phyloP scores from a whole-genome alignment of 2,797 vertebrate species.

The Silurus aristotelis region DNA sequence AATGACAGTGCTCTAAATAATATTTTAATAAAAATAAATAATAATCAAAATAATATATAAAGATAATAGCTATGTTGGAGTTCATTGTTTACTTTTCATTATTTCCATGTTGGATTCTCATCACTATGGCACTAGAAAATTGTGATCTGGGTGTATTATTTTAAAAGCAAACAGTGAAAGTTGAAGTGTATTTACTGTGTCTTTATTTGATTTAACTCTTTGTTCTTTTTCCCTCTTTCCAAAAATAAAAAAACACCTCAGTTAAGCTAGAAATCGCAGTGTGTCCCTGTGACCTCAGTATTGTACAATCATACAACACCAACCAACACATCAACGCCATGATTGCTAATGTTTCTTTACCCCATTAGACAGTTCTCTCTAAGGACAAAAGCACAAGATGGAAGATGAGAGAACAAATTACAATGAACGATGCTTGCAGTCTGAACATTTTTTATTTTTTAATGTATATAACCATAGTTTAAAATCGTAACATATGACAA shows the following conservation, averaged over 20 bases:
- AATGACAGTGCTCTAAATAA: neutral
- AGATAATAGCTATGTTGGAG: neutral
- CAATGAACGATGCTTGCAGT: neutral
- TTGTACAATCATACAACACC: neutral
- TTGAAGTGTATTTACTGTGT: neutral
- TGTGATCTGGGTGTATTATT: neutral
- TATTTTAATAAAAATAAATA: too few species aligned
- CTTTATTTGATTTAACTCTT: too few species aligned
- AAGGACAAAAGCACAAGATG: conserved; percentile 12
- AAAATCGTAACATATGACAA: neutral
- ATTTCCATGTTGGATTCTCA: neutral
- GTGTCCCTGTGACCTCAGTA: neutral
- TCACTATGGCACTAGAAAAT: neutral
- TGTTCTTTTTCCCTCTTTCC: neutral
- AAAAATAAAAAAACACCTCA: too few species aligned
- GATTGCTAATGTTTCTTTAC: neutral
- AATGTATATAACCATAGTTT: neutral
- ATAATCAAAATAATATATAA: neutral
- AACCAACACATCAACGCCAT: neutral
- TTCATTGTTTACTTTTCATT: neutral
- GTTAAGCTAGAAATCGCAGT: neutral
- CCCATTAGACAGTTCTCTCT: neutral
- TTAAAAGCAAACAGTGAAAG: neutral
- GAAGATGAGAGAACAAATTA: neutral
- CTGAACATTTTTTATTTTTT: neutral